A percentile compares a stretch with the other conserved stretches of the same genome.
These are phyloP conservation scores for Nannobrachium achirus DNA, from an alignment of 2,113 vertebrate species.

Conservation along the genomic window DNA sequence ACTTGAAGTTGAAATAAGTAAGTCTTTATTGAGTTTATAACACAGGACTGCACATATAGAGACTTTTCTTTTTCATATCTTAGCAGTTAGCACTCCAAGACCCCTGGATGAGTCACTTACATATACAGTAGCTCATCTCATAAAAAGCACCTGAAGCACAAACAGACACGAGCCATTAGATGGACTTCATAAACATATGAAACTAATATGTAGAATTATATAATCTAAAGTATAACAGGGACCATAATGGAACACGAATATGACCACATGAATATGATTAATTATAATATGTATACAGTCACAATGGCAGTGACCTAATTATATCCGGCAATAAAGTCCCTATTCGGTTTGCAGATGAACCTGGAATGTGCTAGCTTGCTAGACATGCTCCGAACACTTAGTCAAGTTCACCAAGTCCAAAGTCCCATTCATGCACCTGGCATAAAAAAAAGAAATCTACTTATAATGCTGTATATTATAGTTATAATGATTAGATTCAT, in stretches of 20 bases:
- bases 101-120: slow-evolving; percentile 25
- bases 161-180: slow-evolving; percentile 42
- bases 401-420: neutral
- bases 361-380: neutral
- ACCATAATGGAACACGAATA: neutral
- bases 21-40: slow-evolving; percentile 5
- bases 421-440: too few relatives aligned
- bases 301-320: neutral
- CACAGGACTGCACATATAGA: slow-evolving; percentile 16
- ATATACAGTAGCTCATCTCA: slow-evolving; percentile 19
- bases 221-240: neutral
- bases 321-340: neutral
- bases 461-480: too few relatives aligned
- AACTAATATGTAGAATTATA: neutral
- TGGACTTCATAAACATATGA: slow-evolving; percentile 15
- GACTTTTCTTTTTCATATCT: slow-evolving; percentile 19
- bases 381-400: neutral
- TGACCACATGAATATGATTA: neutral
- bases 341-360: neutral
- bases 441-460: too few relatives aligned
- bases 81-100: slow-evolving; percentile 10
- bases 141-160: slow-evolving; percentile 1
- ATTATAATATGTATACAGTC: neutral
- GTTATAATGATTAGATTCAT: too few relatives aligned
- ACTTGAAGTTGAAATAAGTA: slow-evolving; percentile 41